Percentiles rank a stretch among this genome's conserved stretches.
phyloP scores from a whole-genome alignment of 1,140 invertebrate genomes.

The Mizuhopecten yessoensis region DNA sequence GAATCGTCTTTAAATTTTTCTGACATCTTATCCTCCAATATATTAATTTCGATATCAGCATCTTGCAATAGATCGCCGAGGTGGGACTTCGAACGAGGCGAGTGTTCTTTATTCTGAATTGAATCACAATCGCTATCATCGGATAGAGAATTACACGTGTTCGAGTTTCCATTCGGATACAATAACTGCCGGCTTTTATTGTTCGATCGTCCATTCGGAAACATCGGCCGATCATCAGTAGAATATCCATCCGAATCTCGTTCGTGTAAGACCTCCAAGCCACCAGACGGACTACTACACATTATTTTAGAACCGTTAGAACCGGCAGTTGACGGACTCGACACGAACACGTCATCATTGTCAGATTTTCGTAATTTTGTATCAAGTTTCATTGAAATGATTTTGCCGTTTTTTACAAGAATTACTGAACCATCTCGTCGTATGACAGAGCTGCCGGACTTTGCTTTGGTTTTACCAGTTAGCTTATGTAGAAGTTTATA shows the following conservation, averaged over 20 bases:
- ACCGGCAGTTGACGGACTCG: constrained; percentile 35
- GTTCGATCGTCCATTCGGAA: constrained; percentile 5
- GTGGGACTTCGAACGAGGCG: not conserved
- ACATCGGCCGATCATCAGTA: not conserved
- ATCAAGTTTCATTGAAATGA: constrained; percentile 75
- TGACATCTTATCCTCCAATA: not conserved
- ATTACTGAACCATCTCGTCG: constrained; percentile 76
- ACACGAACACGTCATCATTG: constrained; percentile 60
- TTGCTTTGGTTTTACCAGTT: constrained; percentile 67
- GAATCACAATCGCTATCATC: not conserved
- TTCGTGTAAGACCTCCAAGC: not conserved
- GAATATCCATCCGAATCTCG: not conserved
- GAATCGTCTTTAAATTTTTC: not conserved
- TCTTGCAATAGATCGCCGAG: not conserved
- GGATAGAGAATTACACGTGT: not conserved
- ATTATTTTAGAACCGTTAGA: not conserved
- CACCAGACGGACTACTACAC: not conserved
- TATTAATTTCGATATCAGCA: not conserved
- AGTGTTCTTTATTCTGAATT: not conserved
- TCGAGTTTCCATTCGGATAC: not conserved
- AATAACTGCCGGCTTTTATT: not conserved
- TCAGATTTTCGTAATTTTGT: constrained; percentile 51
- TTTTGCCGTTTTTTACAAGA: constrained; percentile 79
- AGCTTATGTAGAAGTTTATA: constrained; percentile 59
- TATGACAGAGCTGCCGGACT: constrained; percentile 75